A percentile compares a stretch with the other conserved stretches of the same genome.
phyloP scores from a whole-genome alignment of 2,888 invertebrate genomes.

The Pseudococcus jackbeardsleyi region DNA sequence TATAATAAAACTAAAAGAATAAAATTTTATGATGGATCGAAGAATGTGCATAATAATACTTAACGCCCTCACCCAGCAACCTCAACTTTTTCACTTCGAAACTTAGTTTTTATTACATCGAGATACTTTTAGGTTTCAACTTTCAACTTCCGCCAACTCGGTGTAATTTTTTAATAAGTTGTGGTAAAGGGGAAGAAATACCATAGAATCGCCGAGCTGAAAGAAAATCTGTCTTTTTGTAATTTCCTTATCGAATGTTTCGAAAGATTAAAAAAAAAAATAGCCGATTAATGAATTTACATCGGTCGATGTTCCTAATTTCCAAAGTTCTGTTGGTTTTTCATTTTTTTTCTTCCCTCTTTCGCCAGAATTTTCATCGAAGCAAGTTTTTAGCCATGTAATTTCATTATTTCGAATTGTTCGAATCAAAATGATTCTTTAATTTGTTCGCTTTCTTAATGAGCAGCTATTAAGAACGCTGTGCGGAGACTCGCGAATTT shows the following conservation, averaged over 20 bases:
- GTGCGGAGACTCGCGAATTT: background rate
- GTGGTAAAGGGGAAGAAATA: background rate
- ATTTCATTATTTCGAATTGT: slow-evolving; percentile 31
- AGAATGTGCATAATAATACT: slow-evolving; percentile 31
- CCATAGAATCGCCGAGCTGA: background rate
- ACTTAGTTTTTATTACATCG: slow-evolving; percentile 22
- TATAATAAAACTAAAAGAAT: slow-evolving; percentile 34
- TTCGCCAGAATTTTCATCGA: background rate
- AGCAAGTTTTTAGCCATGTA: slow-evolving; percentile 16
- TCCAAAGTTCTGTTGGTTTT: slow-evolving; percentile 17
- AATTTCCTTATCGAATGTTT: background rate
- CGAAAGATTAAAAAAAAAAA: slow-evolving; percentile 29
- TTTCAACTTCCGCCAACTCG: slow-evolving; percentile 25
- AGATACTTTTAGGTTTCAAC: slow-evolving; percentile 37
- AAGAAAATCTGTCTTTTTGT: background rate
- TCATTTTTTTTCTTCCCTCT: background rate
- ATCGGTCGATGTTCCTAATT: slow-evolving; percentile 5
- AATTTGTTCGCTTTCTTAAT: slow-evolving; percentile 44
- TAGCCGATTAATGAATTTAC: slow-evolving; percentile 51
- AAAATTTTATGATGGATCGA: slow-evolving; percentile 46
- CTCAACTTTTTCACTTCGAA: slow-evolving; percentile 32
- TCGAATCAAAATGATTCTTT: slow-evolving; percentile 47
- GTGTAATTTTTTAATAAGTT: slow-evolving; percentile 32
- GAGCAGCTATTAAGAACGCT: slow-evolving; percentile 25
- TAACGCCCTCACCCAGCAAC: background rate